A percentile compares a stretch with the other conserved stretches of the same genome.
phyloP scores from a whole-genome alignment of 2,797 vertebrate species.

The Nasua narica region DNA sequence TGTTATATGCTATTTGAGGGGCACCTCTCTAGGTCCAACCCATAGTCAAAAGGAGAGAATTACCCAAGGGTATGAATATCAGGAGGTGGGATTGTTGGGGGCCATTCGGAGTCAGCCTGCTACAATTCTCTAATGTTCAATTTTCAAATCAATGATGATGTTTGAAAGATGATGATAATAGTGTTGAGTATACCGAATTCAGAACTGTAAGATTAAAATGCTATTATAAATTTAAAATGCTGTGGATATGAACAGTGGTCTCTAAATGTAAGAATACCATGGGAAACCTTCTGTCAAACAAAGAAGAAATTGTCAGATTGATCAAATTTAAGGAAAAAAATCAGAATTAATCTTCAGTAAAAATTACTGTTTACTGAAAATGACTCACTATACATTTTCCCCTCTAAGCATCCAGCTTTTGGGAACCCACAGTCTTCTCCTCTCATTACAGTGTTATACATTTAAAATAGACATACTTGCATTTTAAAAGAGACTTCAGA shows the following conservation, averaged over 20 bases:
- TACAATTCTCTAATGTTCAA: background rate
- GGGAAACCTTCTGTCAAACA: background rate
- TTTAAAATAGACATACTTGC: background rate
- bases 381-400: background rate
- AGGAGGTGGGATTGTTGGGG: background rate
- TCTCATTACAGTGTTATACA: background rate
- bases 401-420: background rate
- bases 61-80: background rate
- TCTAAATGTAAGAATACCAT: background rate
- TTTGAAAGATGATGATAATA: background rate
- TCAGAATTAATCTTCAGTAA: background rate
- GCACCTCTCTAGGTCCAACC: background rate
- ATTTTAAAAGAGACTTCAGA: background rate
- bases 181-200: background rate
- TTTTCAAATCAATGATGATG: background rate
- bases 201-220: background rate
- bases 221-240: background rate
- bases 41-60: background rate
- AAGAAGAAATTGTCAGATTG: background rate
- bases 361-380: background rate
- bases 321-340: background rate
- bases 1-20: background rate
- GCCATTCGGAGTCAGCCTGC: background rate
- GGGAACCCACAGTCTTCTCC: background rate
- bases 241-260: background rate